Conservation (phyloP, 2,888 invertebrate genomes). For the Dendrolimus houi region DNA sequence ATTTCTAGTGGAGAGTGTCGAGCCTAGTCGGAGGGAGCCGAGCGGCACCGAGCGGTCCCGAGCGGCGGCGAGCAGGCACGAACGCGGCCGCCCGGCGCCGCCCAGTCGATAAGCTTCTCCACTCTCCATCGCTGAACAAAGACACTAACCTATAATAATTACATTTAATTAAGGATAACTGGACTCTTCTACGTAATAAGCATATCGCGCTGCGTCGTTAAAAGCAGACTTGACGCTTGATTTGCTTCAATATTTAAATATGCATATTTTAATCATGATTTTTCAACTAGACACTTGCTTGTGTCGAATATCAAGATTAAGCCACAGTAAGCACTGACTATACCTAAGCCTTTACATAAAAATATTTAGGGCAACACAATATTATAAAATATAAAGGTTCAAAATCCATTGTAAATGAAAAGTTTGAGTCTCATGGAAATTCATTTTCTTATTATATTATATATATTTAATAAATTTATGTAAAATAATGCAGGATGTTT, state of each 20-base stretch:
- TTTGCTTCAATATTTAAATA: slow-evolving; percentile 9
- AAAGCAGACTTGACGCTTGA: slow-evolving; percentile 31
- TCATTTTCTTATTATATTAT: too few species aligned
- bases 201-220: slow-evolving; percentile 43
- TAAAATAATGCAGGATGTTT: too few species aligned
- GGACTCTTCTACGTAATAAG: slow-evolving; percentile 58
- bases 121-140: slow-evolving; percentile 58
- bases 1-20: slow-evolving; percentile 50
- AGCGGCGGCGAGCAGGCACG: slow-evolving; percentile 39
- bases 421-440: too few species aligned
- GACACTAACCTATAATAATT: slow-evolving; percentile 75
- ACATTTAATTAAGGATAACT: slow-evolving; percentile 71
- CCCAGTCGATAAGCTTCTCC: slow-evolving; percentile 76
- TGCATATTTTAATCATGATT: too few species aligned
- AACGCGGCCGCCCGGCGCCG: slow-evolving; percentile 64
- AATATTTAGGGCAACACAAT: too few species aligned
- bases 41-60: slow-evolving; percentile 36
- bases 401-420: too few species aligned
- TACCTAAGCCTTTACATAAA: too few species aligned
- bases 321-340: not conserved
- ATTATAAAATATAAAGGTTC: too few species aligned
- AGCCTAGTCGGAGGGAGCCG: slow-evolving; percentile 40
- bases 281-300: too few species aligned
- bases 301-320: not conserved
- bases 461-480: too few species aligned